Base-by-base conservation (phyloP, 2,113 vertebrate species). In the Glaucidium brasilianum region DNA sequence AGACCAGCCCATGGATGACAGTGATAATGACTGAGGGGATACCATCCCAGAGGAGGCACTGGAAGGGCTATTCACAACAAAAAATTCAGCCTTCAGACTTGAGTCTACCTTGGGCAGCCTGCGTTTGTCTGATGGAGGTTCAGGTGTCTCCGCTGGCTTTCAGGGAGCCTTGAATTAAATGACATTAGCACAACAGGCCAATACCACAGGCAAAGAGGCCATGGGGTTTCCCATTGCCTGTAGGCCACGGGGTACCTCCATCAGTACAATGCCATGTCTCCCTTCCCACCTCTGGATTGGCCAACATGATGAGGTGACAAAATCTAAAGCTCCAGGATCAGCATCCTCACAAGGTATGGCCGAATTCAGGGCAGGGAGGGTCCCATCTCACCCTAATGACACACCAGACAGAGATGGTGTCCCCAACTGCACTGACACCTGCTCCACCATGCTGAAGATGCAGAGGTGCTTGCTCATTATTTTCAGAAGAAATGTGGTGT, bases 31-130 rank as follows among this genome's bases (percentile, higher is more conserved):
- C 50, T n/a, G 39, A 78, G 53, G 29, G 26, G 12, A 72, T 75
- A 15, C 27, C n/a, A n/a, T 26, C 52, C 47, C 29, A 71, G 32
- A 87, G 37, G 52, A 58, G 32, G n/a, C 4, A 12, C n/a, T 67
- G 27, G 9, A 77, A 87, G 17, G 18, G 22, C 37, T 91, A 15
- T 71, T 91, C 56, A 63, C 32, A 50, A 41, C 15, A 85, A 80
- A 23, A 64, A 71, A 81, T 67, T 77, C 29, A 66, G 15, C 27
- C 60, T 87, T 84, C 23, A 71, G 47, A 18, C 41, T 67, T 71
- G 3, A 71, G n/a, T 22, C 47, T 69, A 45, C 17, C 21, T 81
- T 0, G 0, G 13, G 37, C n/a, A 62, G 20, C 47, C 56, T 60
- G 21, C 72, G 34, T 71, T 95, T 90, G 32, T 76, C 26, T 86